A percentile compares a stretch with the other conserved stretches of the same genome.
Conservation (phyloP, 2,113 vertebrate species). For the Rhabdornis inornatus region DNA sequence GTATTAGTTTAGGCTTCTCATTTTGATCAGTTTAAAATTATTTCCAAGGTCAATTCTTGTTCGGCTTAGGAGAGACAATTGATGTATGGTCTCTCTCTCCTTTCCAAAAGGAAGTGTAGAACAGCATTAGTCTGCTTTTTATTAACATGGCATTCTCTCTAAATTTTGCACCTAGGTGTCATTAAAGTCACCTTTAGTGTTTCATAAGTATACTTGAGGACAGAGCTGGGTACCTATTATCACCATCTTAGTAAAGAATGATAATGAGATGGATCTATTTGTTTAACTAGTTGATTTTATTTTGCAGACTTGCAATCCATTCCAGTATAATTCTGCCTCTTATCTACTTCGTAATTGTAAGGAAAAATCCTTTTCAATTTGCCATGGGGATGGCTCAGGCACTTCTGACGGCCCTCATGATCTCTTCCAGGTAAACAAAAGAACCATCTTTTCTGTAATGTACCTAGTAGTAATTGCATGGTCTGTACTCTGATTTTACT, state of each 20-base stretch:
- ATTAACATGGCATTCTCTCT: background rate
- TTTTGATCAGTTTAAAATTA: background rate
- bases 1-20: background rate
- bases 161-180: background rate
- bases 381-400: conserved; percentile 95
- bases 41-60: background rate
- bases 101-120: background rate
- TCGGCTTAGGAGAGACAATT: background rate
- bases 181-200: background rate
- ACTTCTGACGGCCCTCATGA: conserved; percentile 91
- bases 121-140: background rate
- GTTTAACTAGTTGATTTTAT: background rate
- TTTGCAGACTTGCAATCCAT: conserved; percentile 90
- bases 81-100: background rate
- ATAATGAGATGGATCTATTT: conserved; percentile 9
- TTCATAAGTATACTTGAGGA: background rate
- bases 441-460: background rate
- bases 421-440: conserved; percentile 85
- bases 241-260: background rate
- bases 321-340: conserved; percentile 84
- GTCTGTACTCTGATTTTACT: background rate
- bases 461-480: background rate
- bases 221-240: background rate
- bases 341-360: conserved; percentile 89
- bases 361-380: conserved; percentile 93